A percentile compares a stretch with the other conserved stretches of the same genome.
These are phyloP conservation scores for Drosophila lutescens DNA, from an alignment of 2,888 invertebrate genomes.

Conservation along the genomic window DNA sequence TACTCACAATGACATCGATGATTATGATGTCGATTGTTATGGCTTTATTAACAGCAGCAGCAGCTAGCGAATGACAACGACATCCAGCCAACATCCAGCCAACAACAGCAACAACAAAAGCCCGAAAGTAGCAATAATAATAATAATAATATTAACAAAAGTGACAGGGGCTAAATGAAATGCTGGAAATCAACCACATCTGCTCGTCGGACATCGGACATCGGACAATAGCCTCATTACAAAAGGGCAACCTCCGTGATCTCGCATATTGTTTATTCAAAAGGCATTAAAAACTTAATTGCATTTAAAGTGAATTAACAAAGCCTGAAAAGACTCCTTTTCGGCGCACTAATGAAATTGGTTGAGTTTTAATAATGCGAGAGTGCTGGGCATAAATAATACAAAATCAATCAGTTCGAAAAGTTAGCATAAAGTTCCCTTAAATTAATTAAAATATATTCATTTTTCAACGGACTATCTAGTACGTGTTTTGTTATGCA, in stretches of 20 bases:
- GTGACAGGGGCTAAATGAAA: constrained; percentile 24
- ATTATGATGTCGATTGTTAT: constrained; percentile 63
- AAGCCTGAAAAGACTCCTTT: not conserved
- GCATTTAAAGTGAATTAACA: constrained; percentile 38
- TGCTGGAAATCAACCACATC: constrained; percentile 30
- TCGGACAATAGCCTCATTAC: constrained; percentile 45
- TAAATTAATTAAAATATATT: too few relatives aligned
- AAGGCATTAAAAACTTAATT: constrained; percentile 31
- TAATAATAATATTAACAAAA: constrained; percentile 51
- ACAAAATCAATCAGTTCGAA: too few relatives aligned
- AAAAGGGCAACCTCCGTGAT: constrained; percentile 15
- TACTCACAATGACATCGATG: constrained; percentile 55
- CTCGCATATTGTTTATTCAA: constrained; percentile 34
- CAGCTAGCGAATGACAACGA: constrained; percentile 1
- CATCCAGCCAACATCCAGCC: not conserved
- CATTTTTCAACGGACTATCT: too few relatives aligned
- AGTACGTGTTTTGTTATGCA: too few relatives aligned
- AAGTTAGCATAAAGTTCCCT: too few relatives aligned
- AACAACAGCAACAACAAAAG: not conserved
- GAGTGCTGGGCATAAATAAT: too few relatives aligned
- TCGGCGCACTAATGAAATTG: not conserved
- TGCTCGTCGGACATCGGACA: constrained; percentile 38
- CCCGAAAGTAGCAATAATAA: constrained; percentile 22
- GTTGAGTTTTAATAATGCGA: constrained; percentile 4
- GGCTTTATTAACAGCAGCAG: constrained; percentile 52